phyloP scores from a whole-genome alignment of 2,888 invertebrate species.

The Andrena camellia region DNA sequence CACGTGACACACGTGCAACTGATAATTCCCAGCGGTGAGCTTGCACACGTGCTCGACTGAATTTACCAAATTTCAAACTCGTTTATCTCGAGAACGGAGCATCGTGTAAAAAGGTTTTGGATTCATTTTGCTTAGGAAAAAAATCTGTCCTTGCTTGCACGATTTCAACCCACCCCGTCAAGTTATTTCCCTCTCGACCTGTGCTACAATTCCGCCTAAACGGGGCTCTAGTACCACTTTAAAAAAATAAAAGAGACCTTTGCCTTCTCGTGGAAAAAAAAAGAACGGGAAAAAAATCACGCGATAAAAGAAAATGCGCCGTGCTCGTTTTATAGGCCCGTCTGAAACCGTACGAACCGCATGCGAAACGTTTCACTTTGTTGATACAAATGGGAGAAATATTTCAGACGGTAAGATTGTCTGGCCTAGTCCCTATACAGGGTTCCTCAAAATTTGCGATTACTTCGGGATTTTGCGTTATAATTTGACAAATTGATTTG shows the following conservation, averaged over 20 bases:
- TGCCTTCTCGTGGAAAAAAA: background rate
- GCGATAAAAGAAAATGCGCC: conserved; percentile 21
- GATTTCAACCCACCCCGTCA: conserved; percentile 11
- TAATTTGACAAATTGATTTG: too few relatives aligned
- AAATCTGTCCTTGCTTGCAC: background rate
- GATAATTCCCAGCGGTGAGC: conserved; percentile 21
- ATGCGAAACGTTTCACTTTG: conserved; percentile 16
- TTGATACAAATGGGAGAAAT: conserved; percentile 34
- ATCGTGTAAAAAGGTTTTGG: background rate
- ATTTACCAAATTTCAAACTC: conserved; percentile 3
- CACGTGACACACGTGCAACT: background rate
- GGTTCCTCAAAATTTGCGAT: background rate
- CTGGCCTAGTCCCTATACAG: background rate
- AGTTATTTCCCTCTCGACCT: conserved; percentile 14
- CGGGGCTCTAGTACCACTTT: background rate
- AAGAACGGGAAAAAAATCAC: background rate
- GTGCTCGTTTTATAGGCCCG: background rate
- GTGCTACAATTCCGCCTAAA: conserved; percentile 12
- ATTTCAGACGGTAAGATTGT: conserved; percentile 1
- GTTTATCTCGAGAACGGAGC: conserved; percentile 16
- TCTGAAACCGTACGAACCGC: conserved; percentile 4
- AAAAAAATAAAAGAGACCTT: conserved; percentile 21
- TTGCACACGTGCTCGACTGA: conserved; percentile 19
- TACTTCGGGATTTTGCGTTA: background rate
- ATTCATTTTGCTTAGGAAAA: conserved; percentile 7